Percentiles rank a stretch among this genome's conserved stretches.
phyloP scores from a whole-genome alignment of 2,888 invertebrate genomes.

The Sarcophaga subvicina region DNA sequence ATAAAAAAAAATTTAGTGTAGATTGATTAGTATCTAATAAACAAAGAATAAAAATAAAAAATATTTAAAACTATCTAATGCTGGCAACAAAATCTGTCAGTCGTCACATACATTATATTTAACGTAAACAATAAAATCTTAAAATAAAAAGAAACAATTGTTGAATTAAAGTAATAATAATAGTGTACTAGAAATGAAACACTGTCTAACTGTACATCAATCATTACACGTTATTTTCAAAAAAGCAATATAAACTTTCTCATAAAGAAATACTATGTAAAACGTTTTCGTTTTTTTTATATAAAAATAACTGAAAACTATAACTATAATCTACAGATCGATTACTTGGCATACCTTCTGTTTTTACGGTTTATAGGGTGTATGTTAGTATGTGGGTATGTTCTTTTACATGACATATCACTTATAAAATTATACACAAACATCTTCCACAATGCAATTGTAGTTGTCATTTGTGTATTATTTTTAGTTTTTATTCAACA shows the following conservation, averaged over 20 bases:
- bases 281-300: no score
- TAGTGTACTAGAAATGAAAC: background rate
- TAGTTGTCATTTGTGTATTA: background rate
- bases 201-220: no score
- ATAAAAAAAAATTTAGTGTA: constrained; percentile 32
- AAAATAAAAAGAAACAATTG: constrained; percentile 13
- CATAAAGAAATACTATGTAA: no score
- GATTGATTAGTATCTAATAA: constrained; percentile 6
- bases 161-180: constrained; percentile 10
- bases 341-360: no score
- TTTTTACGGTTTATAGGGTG: no score
- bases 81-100: background rate
- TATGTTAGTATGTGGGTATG: no score
- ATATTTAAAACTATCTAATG: constrained; percentile 25
- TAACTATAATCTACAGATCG: no score
- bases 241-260: no score
- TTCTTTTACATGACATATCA: no score
- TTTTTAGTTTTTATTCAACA: background rate
- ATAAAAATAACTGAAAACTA: no score
- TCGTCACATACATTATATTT: constrained; percentile 37
- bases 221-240: no score
- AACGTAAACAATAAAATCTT: constrained; percentile 7
- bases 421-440: background rate
- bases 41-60: constrained; percentile 16
- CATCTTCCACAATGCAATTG: background rate